Evolutionary conservation across 2,888 invertebrate species (phyloP), one percentile per base, ranked within the genome.

Genomic region (Scotopteryx bipunctaria): DNA sequence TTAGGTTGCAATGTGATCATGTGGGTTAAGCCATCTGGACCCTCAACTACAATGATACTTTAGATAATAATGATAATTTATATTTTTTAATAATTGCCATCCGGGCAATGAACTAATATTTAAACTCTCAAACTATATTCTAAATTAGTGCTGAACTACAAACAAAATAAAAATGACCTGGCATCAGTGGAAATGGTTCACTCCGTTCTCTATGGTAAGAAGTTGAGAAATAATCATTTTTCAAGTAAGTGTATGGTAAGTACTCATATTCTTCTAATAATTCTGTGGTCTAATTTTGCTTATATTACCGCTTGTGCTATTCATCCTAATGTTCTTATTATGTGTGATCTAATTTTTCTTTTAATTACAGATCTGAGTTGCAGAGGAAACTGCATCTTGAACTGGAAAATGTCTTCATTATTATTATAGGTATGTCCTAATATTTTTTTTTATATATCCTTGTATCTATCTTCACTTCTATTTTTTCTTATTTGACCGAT

Each of bases 21-120:
- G n/a, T n/a, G n/a, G n/a, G n/a, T n/a, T n/a, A n/a, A n/a, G n/a
- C n/a, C n/a, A n/a, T n/a, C n/a, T n/a, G n/a, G n/a, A n/a, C n/a
- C n/a, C n/a, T n/a, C n/a, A n/a, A n/a, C n/a, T n/a, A n/a, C n/a
- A n/a, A n/a, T n/a, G n/a, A n/a, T n/a, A n/a, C n/a, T n/a, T n/a
- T n/a, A n/a, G n/a, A n/a, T n/a, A n/a, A n/a, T n/a, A n/a, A n/a
- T n/a, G n/a, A n/a, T n/a, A n/a, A n/a, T n/a, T n/a, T n/a, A 58
- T 57, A 61, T 60, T 27, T 45, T 57, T 42, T 67, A 66, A 2
- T 1, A 66, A 15, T 33, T 66, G 64, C 66, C 66, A 69, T 36
- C 66, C 55, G n/a, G 54, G 48, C 5, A 27, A 13, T 1, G 5
- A 5, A 17, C 2, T 31, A 5, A 49, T 11, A 2, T 42, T 49